A percentile compares a stretch with the other conserved stretches of the same genome.
phyloP scores from a whole-genome alignment of 2,888 invertebrate genomes.

The Liopterus haemorrhoidalis region DNA sequence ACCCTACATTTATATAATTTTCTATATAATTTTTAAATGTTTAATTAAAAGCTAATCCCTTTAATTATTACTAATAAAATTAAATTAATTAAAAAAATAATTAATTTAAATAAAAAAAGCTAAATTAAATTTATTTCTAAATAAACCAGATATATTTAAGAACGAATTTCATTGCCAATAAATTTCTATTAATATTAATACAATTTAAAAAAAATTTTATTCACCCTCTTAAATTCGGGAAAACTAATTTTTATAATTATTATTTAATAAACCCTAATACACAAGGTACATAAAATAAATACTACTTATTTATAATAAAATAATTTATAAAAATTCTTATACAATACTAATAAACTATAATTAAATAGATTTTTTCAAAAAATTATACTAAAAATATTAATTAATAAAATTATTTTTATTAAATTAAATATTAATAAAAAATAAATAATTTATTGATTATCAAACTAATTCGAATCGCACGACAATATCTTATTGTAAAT shows the following conservation, averaged over 20 bases:
- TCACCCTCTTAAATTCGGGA: slow-evolving; percentile 62
- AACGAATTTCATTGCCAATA: slow-evolving; percentile 60
- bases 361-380: too few relatives aligned
- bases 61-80: slow-evolving; percentile 48
- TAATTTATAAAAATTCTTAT: slow-evolving; percentile 50
- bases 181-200: slow-evolving; percentile 55
- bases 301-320: slow-evolving; percentile 49
- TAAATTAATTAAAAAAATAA: slow-evolving; percentile 39
- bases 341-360: slow-evolving; percentile 56
- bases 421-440: slow-evolving; percentile 39
- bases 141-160: slow-evolving; percentile 64
- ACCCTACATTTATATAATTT: slow-evolving; percentile 49
- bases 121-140: slow-evolving; percentile 56
- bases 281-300: slow-evolving; percentile 62
- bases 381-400: slow-evolving; percentile 46
- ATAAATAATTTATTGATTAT: slow-evolving; percentile 30
- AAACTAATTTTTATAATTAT: slow-evolving; percentile 42
- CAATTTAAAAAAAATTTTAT: slow-evolving; percentile 54
- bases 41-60: slow-evolving; percentile 57
- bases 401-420: slow-evolving; percentile 46
- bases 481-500: slow-evolving; percentile 61
- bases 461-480: background rate
- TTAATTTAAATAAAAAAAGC: slow-evolving; percentile 39
- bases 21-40: slow-evolving; percentile 48
- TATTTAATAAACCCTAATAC: slow-evolving; percentile 64